Conservation (phyloP, 2,113 vertebrate genomes). For the Osmerus mordax region DNA sequence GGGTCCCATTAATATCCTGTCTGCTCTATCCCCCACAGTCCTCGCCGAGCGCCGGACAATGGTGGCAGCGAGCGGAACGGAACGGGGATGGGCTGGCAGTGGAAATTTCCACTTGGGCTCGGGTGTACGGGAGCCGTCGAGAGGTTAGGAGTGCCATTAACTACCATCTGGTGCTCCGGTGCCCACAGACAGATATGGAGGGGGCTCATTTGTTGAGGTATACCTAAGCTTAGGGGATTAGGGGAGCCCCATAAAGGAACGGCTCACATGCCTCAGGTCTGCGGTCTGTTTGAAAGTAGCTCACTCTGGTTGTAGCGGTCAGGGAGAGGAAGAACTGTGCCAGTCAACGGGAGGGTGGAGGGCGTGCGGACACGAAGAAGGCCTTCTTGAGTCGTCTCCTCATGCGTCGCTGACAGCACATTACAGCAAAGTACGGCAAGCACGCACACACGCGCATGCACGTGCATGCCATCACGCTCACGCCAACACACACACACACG, state of each 20-base stretch:
- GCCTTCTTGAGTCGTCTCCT: background rate
- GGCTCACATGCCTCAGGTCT: no score
- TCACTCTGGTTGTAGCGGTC: background rate
- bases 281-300: background rate
- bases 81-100: constrained; percentile 18
- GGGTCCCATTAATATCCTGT: constrained; percentile 65
- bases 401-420: constrained; percentile 26
- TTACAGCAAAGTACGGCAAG: constrained; percentile 21
- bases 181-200: constrained; percentile 53
- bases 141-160: constrained; percentile 61
- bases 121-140: constrained; percentile 24
- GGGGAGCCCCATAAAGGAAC: constrained; percentile 27
- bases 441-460: background rate
- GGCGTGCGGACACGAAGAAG: no score
- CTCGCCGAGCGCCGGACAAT: constrained; percentile 39
- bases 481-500: background rate
- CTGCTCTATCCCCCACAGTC: constrained; percentile 53
- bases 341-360: no score
- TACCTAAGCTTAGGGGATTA: constrained; percentile 38
- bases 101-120: constrained; percentile 54
- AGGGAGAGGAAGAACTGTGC: background rate
- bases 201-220: constrained; percentile 52
- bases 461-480: no score
- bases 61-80: constrained; percentile 2
- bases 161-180: constrained; percentile 51